Evolutionary conservation across 2,797 vertebrate genomes (phyloP).

Genomic region (Typhlichthys eigenmanni): DNA sequence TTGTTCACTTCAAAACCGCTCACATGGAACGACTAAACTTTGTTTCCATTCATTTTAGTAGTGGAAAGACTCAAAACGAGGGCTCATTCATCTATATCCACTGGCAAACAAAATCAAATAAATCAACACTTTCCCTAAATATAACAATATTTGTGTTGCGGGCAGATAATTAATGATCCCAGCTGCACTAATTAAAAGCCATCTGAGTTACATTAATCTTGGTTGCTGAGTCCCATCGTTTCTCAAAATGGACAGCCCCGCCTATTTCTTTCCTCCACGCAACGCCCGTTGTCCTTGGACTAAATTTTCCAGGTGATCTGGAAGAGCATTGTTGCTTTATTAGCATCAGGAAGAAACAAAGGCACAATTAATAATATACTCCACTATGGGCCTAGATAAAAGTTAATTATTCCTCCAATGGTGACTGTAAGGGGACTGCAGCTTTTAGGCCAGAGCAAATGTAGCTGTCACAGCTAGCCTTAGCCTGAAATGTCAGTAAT

Average conservation of each 20-base stretch:
- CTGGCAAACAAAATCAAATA: slow-evolving; percentile 97
- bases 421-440: slow-evolving; percentile 1
- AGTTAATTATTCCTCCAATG: slow-evolving; percentile 24
- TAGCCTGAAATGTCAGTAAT: neutral
- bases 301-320: slow-evolving; percentile 84
- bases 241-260: slow-evolving; percentile 81
- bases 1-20: slow-evolving; percentile 25
- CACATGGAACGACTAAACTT: slow-evolving; percentile 67
- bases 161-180: slow-evolving; percentile 98
- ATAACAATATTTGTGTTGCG: slow-evolving; percentile 99
- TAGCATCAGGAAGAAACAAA: slow-evolving; percentile 71
- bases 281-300: slow-evolving; percentile 80
- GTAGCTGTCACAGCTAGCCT: neutral
- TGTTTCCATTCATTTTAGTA: slow-evolving; percentile 68
- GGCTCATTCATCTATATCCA: slow-evolving; percentile 97
- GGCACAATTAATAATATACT: slow-evolving; percentile 73
- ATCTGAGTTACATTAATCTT: slow-evolving; percentile 99
- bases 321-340: slow-evolving; percentile 78
- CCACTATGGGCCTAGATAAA: slow-evolving; percentile 40
- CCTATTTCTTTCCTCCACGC: slow-evolving; percentile 67
- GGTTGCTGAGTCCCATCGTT: slow-evolving; percentile 86
- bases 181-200: slow-evolving; percentile 99
- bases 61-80: slow-evolving; percentile 84
- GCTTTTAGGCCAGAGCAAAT: neutral
- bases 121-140: slow-evolving; percentile 99